A percentile compares a stretch with the other conserved stretches of the same genome.
Conservation (phyloP, 1,140 invertebrate species). For the Magallana angulata region DNA sequence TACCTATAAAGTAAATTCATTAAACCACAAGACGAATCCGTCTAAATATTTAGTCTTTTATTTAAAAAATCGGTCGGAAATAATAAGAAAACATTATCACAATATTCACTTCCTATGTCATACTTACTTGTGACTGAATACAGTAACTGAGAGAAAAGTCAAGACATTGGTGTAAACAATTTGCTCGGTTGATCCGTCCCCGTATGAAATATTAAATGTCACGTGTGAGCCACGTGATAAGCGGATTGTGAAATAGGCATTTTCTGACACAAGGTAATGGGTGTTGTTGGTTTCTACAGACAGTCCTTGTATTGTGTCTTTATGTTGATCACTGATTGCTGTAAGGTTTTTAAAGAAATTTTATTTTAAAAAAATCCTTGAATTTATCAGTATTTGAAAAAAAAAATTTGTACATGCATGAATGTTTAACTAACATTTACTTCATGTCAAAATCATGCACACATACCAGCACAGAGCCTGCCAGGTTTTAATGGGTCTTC, state of each 20-base stretch:
- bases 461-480: slow-evolving; percentile 57
- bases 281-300: slow-evolving; percentile 20
- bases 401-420: no score
- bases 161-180: slow-evolving; percentile 49
- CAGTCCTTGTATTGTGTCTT: slow-evolving; percentile 55
- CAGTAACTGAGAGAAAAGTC: slow-evolving; percentile 50
- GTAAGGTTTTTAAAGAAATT: neutral
- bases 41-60: no score
- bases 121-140: slow-evolving; percentile 50
- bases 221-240: slow-evolving; percentile 63
- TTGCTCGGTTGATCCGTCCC: slow-evolving; percentile 52
- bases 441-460: neutral
- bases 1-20: slow-evolving; percentile 45
- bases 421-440: neutral
- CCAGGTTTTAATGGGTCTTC: slow-evolving; percentile 44
- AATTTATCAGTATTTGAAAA: no score
- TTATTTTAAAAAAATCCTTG: no score
- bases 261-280: slow-evolving; percentile 48
- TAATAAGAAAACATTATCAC: no score
- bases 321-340: slow-evolving; percentile 60
- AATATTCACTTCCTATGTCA: neutral
- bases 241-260: slow-evolving; percentile 44
- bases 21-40: no score
- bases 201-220: slow-evolving; percentile 56
- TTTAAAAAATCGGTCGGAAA: no score